Base-by-base conservation (phyloP, 1,140 invertebrate genomes). In the Potamilus streckersoni region DNA sequence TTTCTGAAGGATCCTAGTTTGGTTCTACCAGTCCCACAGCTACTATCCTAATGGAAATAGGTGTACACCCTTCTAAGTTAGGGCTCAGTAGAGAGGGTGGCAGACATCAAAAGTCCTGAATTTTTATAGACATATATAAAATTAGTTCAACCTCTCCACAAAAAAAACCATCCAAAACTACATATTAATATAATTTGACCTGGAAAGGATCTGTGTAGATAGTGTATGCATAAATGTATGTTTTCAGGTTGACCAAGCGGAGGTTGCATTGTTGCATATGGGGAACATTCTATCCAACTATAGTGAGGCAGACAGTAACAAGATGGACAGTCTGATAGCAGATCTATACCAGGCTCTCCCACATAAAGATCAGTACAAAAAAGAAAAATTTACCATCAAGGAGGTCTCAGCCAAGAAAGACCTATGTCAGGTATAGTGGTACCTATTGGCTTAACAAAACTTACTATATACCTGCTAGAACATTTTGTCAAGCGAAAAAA, bases 351-450 rank as follows among this genome's bases (percentile, higher is more conserved):
- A 74, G 23, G 79, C 80, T 59, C 62, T 89, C 15, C 83, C 83
- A n/a, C 85, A 89, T 74, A 82, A 76, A 67, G 23, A 63, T 13
- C 60, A 80, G 27, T 71, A 75, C n/a, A 66, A 23, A 13, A 70
- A 71, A n/a, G 56, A 65, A 5, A 59, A 57, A 11, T 56, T 79
- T 12, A 79, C 57, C 20, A 80, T 80, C 27, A 76, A 66, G 31
- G 78, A 79, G 55, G 67, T 88, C 16, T 78, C 81, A 16, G 73
- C 74, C 14, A 88, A 88, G 76, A 83, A 84, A 71, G 87, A 88
- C 73, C 76, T 87, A 12, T 89, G 88, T 80, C 88, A 89, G 84
- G 88, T 89, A 78, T 16, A 23, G 49, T 49, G n/a, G 19, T 31
- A 38, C 49, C 63, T 0, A 19, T 6, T 61, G 17, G 3, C 13